Evolutionary conservation across 2,888 invertebrate genomes (phyloP), one percentile per base, ranked within the genome.

Genomic region (Stenchaetothrips biformis): DNA sequence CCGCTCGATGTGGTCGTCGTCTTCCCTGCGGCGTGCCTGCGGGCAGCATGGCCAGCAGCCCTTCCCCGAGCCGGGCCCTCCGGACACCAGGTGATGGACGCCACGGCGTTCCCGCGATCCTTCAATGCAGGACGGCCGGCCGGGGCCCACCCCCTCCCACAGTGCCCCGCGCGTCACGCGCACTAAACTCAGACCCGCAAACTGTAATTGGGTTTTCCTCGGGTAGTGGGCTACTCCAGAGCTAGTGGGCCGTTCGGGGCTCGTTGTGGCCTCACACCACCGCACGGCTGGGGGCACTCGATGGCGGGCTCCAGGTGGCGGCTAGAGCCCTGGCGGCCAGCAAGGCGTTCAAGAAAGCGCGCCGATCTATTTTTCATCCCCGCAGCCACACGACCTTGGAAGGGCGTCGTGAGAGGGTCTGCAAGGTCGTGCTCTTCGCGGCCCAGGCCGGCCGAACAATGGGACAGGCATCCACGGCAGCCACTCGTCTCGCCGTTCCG

Each of bases 101-200:
- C 53, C 53, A 16, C 53, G 16, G 53, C 13, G 53, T 53, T 53
- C 53, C 53, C 53, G 62, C n/a, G 62, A 62, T 62, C 62, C 62
- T n/a, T 62, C 62, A 62, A 62, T 62, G 16, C 62, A 62, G 53
- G 53, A 53, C 53, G 13, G 53, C 13, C 6, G 13, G 13, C 53
- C 53, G 53, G 53, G 9, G 53, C 9, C 67, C 67, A 7, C 21
- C 21, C 67, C 21, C 21, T 21, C 21, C 67, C 21, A 67, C 21
- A 3, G 9, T 21, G n/a, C n/a, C 67, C 67, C 67, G n/a, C 21
- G n/a, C 67, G 67, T 67, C 67, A 67, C 67, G 67, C 67, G 67
- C 21, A 67, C 67, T 67, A 67, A 67, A 67, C 67, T 67, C 67
- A 21, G 67, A 67, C 67, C 67, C 67, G 67, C 67, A 67, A 67